Base-by-base conservation (phyloP, 2,797 vertebrate species). In the Champsocephalus gunnari region DNA sequence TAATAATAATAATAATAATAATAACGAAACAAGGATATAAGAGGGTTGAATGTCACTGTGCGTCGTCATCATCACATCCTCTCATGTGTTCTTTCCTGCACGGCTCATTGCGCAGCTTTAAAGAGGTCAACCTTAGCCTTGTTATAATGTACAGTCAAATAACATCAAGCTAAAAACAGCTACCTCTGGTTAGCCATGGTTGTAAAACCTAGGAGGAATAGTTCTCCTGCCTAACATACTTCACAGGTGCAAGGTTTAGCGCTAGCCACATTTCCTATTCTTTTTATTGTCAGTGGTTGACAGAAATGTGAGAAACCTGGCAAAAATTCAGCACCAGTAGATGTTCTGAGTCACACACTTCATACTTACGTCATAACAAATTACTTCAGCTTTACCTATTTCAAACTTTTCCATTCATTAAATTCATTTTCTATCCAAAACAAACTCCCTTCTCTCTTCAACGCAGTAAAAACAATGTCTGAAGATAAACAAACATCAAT, bases 11-110 rank as follows among this genome's bases (percentile, higher is more conserved):
- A 21, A 21, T 21, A 21, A 21, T 21, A 21, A 21, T 12, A 50
- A 21, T 2, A 19, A 59, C 63, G 66, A 65, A 78, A 54, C 28
- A 28, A 68, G 44, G 24, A 73, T 48, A 74, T 47, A 80, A 75
- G 45, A 82, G 71, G 64, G 54, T 41, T 70, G 57, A 71, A 87
- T 79, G 79, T 71, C 53, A 71, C 62, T 45, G 34, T 59, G 71
- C 67, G 84, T 90, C 67, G 84, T 90, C 81, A 28, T 28, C 24
- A 91, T 88, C 82, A 91, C 73, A 89, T 91, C 85, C 88, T 92
- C 72, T 83, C 41, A 61, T 74, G n/a, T 71, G 68, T 24, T 62
- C 14, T 50, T 83, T 78, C 60, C 66, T 70, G 49, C 69, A 41
- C 63, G 58, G 51, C 72, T 61, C 51, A 71, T 6, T 3, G 28